These are phyloP conservation scores for Boulengeromyrus knoepffleri DNA, from an alignment of 2,113 vertebrate species.

Conservation along the genomic window DNA sequence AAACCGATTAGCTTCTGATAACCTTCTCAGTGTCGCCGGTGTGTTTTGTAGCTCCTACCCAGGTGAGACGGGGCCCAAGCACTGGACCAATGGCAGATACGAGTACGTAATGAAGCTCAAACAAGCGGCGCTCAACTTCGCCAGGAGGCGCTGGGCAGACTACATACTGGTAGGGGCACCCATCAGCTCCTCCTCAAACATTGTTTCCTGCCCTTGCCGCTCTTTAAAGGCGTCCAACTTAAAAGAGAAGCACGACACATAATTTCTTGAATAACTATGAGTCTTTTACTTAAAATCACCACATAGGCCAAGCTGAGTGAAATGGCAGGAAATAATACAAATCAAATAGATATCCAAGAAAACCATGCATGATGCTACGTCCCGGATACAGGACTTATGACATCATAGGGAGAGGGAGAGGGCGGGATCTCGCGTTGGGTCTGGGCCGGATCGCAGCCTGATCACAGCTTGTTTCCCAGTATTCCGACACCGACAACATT, in stretches of 20 bases:
- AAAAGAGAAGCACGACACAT: not conserved
- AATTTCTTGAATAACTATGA: not conserved
- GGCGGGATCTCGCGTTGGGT: not conserved
- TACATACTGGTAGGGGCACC: constrained; percentile 78
- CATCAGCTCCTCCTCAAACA: too few species aligned
- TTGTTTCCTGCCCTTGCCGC: not conserved
- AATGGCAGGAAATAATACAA: not conserved
- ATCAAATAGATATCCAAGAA: not conserved
- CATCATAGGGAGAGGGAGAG: not conserved
- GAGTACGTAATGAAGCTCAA: constrained; percentile 90
- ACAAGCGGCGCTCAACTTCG: constrained; percentile 81
- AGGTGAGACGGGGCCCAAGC: constrained; percentile 81
- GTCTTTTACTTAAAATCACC: not conserved
- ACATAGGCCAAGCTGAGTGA: not conserved
- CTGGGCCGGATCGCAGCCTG: not conserved
- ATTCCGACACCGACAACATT: constrained; percentile 83
- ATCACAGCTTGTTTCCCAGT: constrained; percentile 53
- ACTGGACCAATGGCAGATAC: constrained; percentile 83
- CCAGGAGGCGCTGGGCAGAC: constrained; percentile 72
- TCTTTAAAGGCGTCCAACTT: not conserved
- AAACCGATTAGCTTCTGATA: not conserved
- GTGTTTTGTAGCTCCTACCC: constrained; percentile 70
- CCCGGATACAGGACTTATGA: not conserved
- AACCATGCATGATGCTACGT: not conserved
- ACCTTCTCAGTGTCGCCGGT: not conserved